Evolutionary conservation across 2,797 vertebrate species (phyloP).

Genomic region (Tragelaphus oryx): DNA sequence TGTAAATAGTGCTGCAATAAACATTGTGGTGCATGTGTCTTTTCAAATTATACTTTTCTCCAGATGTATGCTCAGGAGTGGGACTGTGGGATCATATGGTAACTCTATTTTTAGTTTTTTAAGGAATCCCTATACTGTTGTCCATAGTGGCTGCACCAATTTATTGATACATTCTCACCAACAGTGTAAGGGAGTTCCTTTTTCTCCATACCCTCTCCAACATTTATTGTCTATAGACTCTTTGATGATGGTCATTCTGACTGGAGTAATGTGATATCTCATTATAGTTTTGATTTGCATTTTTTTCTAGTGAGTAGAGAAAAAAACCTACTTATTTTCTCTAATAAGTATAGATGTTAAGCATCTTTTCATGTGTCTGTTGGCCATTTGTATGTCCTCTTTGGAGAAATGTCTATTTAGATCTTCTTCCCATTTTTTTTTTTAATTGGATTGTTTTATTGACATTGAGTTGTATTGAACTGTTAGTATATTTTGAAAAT

Average conservation of each 20-base stretch:
- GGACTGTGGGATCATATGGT: background rate
- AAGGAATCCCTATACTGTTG: background rate
- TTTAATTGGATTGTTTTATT: background rate
- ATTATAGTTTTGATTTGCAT: background rate
- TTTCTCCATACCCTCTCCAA: background rate
- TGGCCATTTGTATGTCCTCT: background rate
- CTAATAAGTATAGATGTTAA: background rate
- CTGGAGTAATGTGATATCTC: background rate
- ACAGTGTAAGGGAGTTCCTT: background rate
- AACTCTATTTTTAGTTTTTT: background rate
- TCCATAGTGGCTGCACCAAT: background rate
- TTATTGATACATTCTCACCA: background rate
- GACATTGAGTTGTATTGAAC: background rate
- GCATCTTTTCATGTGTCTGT: background rate
- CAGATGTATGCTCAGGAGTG: background rate
- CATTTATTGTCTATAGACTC: background rate
- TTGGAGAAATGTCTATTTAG: background rate
- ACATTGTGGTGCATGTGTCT: background rate
- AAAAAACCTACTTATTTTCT: background rate
- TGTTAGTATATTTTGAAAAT: background rate
- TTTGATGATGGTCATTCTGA: background rate
- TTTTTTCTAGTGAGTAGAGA: background rate
- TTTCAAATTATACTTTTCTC: background rate
- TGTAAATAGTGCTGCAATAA: background rate
- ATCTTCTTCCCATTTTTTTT: background rate